Base-by-base conservation (phyloP, 2,113 vertebrate genomes). In the Limnothrissa miodon region DNA sequence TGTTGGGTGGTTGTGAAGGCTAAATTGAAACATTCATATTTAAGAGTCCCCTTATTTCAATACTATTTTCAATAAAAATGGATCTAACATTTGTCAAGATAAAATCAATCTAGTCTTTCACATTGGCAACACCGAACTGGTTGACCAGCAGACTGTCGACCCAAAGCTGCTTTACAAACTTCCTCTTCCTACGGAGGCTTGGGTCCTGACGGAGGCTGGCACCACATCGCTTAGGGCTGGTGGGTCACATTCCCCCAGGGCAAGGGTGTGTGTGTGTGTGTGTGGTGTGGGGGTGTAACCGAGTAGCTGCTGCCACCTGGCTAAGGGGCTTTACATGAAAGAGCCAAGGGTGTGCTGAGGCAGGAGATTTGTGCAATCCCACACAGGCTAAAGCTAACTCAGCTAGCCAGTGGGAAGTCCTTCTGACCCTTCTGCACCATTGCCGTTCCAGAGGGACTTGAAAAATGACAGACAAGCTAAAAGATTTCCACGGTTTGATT, bases 291-390 rank as follows among this genome's bases (percentile, higher is more conserved):
- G 59, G 4, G 0, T 13, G 36, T 19, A 5, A 13, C 9, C 17
- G 66, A 17, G 29, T 17, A 33, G 66, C 25, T 11, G 66, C 66
- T 74, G 42, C 42, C 42, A 42, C 42, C 42, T 42, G 2, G 25
- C 66, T 74, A 74, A 74, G 66, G 11, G 66, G 66, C 66, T 74
- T 74, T 33, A 74, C 29, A 74, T 74, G 25, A 74, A 74, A 62
- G 53, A 7, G 53, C 53, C 53, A 56, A 21, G 9, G 59, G 25
- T 66, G 9, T n/a, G 25, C 23, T 66, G 25, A 4, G 11, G 11
- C 13, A 23, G 19, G 19, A 19, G 21, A 42, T 42, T 39, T 39
- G 66, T 36, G 66, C 36, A 74, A 33, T 74, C 15, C 66, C 66
- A 39, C 29, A 74, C 62, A 70, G 1, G 66, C 29, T 13, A 36